Conservation (phyloP, 92 coral and sea anemone species). For the Phenganax subtilis region DNA sequence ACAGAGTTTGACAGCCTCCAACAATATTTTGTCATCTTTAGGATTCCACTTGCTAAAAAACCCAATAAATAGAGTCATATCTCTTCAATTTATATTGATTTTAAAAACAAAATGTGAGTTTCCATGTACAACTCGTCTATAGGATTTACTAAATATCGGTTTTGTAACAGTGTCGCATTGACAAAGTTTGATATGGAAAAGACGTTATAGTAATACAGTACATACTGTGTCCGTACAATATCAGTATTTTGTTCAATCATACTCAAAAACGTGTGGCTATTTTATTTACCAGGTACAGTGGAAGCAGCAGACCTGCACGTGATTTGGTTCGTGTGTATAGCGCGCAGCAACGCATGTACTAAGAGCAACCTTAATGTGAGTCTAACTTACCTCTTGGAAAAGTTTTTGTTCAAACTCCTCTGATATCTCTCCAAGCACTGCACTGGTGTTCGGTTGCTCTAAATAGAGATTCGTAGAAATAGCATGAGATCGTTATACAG, state of each 20-base stretch:
- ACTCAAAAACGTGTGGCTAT: too few relatives aligned
- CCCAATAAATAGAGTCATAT: background rate
- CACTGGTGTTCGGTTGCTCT: slow-evolving; percentile 82
- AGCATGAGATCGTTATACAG: background rate
- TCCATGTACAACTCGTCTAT: background rate
- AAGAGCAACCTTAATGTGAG: background rate
- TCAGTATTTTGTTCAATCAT: too few relatives aligned
- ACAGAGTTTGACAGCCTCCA: slow-evolving; percentile 60
- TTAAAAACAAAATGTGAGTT: background rate
- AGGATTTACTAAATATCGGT: background rate
- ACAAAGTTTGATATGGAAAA: background rate
- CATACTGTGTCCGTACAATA: background rate
- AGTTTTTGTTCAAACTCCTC: slow-evolving; percentile 71
- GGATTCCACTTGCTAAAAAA: slow-evolving; percentile 66
- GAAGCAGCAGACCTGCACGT: too few relatives aligned
- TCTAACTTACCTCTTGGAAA: slow-evolving; percentile 63
- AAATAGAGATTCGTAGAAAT: slow-evolving; percentile 5
- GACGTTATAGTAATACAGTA: background rate
- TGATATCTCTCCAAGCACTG: slow-evolving; percentile 80
- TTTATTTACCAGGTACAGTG: too few relatives aligned
- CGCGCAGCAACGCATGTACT: too few relatives aligned
- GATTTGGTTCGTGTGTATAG: too few relatives aligned
- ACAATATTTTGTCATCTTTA: slow-evolving; percentile 66
- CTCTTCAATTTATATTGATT: background rate
- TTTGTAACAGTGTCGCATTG: too few relatives aligned